Conservation (phyloP, 2,888 invertebrate genomes). For the Papilio demoleus region DNA sequence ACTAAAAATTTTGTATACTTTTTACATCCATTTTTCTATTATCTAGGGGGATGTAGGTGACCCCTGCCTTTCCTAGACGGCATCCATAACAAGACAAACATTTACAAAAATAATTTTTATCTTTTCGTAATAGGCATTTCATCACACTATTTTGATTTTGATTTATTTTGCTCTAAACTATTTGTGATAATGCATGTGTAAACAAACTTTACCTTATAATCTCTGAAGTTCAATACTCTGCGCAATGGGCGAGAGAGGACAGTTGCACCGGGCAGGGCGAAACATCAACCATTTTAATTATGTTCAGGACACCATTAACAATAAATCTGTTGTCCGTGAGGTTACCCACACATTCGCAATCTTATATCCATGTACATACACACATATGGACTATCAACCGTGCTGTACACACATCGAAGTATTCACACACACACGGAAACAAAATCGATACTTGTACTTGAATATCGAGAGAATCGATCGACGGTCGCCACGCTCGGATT, state of each 20-base stretch:
- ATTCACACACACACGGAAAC: slow-evolving; percentile 41
- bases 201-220: background rate
- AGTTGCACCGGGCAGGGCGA: slow-evolving; percentile 71
- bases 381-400: slow-evolving; percentile 10
- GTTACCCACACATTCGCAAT: slow-evolving; percentile 51
- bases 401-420: slow-evolving; percentile 37
- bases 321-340: slow-evolving; percentile 78
- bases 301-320: slow-evolving; percentile 82
- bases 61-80: no score
- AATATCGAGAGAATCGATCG: slow-evolving; percentile 59
- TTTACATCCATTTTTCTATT: no score
- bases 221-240: slow-evolving; percentile 47
- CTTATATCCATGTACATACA: slow-evolving; percentile 38
- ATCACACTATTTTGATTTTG: no score
- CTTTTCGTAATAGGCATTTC: background rate
- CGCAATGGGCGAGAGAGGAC: slow-evolving; percentile 60
- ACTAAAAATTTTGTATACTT: no score
- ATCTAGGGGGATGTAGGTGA: no score
- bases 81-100: no score
- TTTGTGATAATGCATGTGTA: no score
- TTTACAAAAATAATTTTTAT: no score
- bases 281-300: slow-evolving; percentile 84
- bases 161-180: no score
- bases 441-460: slow-evolving; percentile 63
- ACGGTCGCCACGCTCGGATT: slow-evolving; percentile 70